Conservation (phyloP, 2,888 invertebrate species). For the Oxytorus armatus region DNA sequence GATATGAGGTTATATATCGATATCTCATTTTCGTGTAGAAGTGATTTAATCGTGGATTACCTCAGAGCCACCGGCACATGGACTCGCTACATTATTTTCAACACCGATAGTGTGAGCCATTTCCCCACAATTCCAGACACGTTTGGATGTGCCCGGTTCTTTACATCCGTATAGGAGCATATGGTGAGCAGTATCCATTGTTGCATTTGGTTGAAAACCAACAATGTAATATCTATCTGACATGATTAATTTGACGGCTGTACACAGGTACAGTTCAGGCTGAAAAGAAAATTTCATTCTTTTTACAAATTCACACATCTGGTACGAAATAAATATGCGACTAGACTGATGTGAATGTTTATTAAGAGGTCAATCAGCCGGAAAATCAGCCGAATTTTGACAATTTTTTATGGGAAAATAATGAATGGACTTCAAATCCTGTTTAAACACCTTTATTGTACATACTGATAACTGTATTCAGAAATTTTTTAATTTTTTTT, state of each 20-base stretch:
- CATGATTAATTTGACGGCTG: constrained; percentile 93
- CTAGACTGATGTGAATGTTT: too few species aligned
- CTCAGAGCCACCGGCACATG: constrained; percentile 91
- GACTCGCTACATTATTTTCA: constrained; percentile 87
- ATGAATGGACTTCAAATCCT: too few species aligned
- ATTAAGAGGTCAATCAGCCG: too few species aligned
- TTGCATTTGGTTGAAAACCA: constrained; percentile 96
- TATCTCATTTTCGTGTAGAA: background rate
- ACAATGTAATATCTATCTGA: constrained; percentile 93
- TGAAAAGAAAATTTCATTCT: constrained; percentile 85
- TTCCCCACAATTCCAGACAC: constrained; percentile 97
- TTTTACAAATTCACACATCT: background rate
- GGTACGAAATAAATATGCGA: background rate
- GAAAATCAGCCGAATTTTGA: too few species aligned
- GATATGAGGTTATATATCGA: background rate
- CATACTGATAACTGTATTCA: too few species aligned
- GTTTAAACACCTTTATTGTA: too few species aligned
- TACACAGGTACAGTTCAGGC: constrained; percentile 97
- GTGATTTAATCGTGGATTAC: constrained; percentile 80
- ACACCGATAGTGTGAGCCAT: constrained; percentile 88
- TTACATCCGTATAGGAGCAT: constrained; percentile 96
- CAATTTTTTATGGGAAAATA: too few species aligned
- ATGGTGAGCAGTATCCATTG: constrained; percentile 96
- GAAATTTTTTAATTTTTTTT: too few species aligned
- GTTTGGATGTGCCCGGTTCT: constrained; percentile 89